Evolutionary conservation across 30 jellyfish, hydroid and myxozoan genomes (phyloP).

Genomic region (Cassiopea andromeda): DNA sequence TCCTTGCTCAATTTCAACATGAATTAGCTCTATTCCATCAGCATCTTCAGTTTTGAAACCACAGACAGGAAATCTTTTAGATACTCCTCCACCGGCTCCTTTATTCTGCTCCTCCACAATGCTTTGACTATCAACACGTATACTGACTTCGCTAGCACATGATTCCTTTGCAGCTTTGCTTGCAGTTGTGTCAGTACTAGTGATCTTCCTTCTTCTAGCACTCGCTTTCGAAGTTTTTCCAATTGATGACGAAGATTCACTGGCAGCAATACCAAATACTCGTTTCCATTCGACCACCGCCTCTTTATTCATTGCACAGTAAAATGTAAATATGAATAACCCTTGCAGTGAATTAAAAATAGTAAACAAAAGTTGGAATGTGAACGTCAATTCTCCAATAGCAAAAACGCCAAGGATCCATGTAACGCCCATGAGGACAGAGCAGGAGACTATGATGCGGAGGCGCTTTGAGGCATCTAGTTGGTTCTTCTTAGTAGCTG

Average conservation of each 20-base stretch:
- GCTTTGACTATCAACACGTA: background rate
- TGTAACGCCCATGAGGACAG: conserved; percentile 64
- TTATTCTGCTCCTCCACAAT: background rate
- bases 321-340: conserved; percentile 60
- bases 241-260: conserved; percentile 9
- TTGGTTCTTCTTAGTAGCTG: conserved; percentile 9
- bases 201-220: background rate
- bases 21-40: background rate
- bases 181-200: background rate
- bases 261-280: conserved; percentile 4
- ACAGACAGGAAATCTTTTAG: background rate
- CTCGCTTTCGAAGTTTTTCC: conserved; percentile 7
- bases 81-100: background rate
- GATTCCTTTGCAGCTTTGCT: background rate
- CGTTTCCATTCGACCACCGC: conserved; percentile 67
- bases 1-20: background rate
- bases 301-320: conserved; percentile 64
- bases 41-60: background rate
- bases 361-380: conserved; percentile 72
- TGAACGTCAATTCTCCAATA: conserved; percentile 47
- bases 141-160: background rate
- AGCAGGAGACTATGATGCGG: conserved; percentile 74
- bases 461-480: conserved; percentile 9
- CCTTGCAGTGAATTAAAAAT: conserved; percentile 85
- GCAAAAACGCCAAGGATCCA: conserved; percentile 83